Evolutionary conservation across 2,113 vertebrate genomes (phyloP), one percentile per base, ranked within the genome.

Genomic region (Indicator indicator): DNA sequence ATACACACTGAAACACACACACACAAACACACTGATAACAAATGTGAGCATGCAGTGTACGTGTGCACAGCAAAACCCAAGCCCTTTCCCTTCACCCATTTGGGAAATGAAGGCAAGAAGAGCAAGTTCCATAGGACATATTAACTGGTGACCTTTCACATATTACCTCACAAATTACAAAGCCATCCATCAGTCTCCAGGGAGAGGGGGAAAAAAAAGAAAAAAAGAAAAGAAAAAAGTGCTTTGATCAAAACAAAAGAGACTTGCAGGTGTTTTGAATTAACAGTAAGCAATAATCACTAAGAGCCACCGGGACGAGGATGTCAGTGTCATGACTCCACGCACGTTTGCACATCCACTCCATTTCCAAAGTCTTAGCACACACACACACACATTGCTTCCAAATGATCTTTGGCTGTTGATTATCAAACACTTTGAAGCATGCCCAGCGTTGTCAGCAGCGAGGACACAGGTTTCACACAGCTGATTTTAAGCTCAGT

Each of bases 121-220:
- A 96, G 87, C 94, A 97, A 97, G 95, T 97, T 98, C 94, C 95
- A 94, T 27, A 97, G 94, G 97, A 97, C 95, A 78, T 97, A 98
- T 98, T 98, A 97, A 97, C 97, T 97, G 94, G 46, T 97, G 97
- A 98, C 98, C 97, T 98, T 98, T 98, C 97, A 96, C 97, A 96
- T 97, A 98, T 97, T 98, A 97, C 95, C 97, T 96, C 95, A 48
- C 83, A 97, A 98, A 98, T 97, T 98, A 96, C 96, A 96, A 97
- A 97, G 88, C 94, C 91, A 96, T 97, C 96, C 95, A 96, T 97
- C 97, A 97, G 93, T 96, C 96, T 91, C 73, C 5, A 77, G 81
- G 36, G 26, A 63, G 36, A 36, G 36, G 36, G 36, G 36, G 8
- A 36, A 36, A 36, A 36, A 36, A 36, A 36, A n/a, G n/a, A 36